phyloP scores from a whole-genome alignment of 2,113 vertebrate species.

The Morone chrysops region DNA sequence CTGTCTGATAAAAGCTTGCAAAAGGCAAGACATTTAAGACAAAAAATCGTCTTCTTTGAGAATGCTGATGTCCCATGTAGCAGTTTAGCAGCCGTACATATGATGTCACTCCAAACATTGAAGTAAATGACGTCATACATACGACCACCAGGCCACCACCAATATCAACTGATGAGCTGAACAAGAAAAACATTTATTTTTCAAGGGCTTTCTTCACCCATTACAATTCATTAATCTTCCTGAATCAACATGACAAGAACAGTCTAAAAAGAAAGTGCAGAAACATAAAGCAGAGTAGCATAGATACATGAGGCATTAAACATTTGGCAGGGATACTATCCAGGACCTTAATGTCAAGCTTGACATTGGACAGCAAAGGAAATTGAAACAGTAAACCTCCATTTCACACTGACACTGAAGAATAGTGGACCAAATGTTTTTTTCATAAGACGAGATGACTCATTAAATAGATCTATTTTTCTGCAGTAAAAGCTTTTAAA shows the following conservation, averaged over 20 bases:
- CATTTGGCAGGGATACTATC: not conserved
- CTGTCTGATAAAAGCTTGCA: constrained; percentile 34
- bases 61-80: constrained; percentile 88
- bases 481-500: not conserved
- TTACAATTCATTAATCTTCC: not conserved
- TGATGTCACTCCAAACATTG: constrained; percentile 96
- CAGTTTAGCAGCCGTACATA: constrained; percentile 98
- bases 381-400: constrained; percentile 23
- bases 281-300: constrained; percentile 16
- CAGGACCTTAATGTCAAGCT: constrained; percentile 10
- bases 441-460: not conserved
- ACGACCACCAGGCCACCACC: constrained; percentile 96
- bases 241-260: constrained; percentile 8
- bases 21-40: not conserved
- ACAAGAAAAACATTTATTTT: not conserved
- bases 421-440: constrained; percentile 9
- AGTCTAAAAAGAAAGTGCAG: not conserved
- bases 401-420: constrained; percentile 29
- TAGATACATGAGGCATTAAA: not conserved
- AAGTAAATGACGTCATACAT: constrained; percentile 98
- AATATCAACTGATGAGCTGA: constrained; percentile 70
- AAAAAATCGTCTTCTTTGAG: constrained; percentile 3
- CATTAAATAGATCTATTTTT: not conserved
- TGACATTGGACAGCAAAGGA: constrained; percentile 30
- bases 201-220: not conserved